Evolutionary conservation across 2,113 vertebrate species (phyloP).

Genomic region (Crocuta crocuta): DNA sequence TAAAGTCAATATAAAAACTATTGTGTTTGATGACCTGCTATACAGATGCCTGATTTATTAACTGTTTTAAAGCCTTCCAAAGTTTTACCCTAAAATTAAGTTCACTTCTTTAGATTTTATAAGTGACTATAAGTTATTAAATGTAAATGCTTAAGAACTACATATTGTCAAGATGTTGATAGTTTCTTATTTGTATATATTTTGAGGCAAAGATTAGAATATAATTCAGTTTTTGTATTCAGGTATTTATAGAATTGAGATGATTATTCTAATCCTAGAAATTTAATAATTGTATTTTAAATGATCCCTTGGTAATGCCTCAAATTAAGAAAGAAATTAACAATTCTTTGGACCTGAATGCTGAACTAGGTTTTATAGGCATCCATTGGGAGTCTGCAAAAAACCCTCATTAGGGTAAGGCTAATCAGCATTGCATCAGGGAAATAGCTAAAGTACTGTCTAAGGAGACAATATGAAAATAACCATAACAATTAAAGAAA

Average conservation of each 20-base stretch:
- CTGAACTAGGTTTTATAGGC: conserved; percentile 78
- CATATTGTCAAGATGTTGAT: background rate
- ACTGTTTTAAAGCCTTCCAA: background rate
- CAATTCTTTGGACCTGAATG: conserved; percentile 81
- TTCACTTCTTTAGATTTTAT: background rate
- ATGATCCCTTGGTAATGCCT: conserved; percentile 67
- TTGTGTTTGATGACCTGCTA: background rate
- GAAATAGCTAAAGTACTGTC: conserved; percentile 76
- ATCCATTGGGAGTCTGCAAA: conserved; percentile 77
- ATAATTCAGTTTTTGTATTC: background rate
- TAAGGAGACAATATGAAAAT: conserved; percentile 73
- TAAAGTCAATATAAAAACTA: background rate
- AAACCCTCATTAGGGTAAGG: conserved; percentile 77
- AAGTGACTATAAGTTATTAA: background rate
- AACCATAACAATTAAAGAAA: conserved; percentile 78
- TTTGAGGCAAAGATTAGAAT: background rate
- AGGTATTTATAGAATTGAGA: background rate
- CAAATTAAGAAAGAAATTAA: conserved; percentile 84
- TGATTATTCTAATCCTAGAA: background rate
- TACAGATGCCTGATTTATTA: background rate
- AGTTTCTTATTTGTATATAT: background rate
- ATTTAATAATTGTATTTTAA: conserved; percentile 83
- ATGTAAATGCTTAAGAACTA: background rate
- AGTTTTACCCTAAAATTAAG: background rate
- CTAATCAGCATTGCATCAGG: conserved; percentile 81